Evolutionary conservation across 2,113 vertebrate species (phyloP), one percentile per base, ranked within the genome.

Genomic region (Prochilodus magdalenae): DNA sequence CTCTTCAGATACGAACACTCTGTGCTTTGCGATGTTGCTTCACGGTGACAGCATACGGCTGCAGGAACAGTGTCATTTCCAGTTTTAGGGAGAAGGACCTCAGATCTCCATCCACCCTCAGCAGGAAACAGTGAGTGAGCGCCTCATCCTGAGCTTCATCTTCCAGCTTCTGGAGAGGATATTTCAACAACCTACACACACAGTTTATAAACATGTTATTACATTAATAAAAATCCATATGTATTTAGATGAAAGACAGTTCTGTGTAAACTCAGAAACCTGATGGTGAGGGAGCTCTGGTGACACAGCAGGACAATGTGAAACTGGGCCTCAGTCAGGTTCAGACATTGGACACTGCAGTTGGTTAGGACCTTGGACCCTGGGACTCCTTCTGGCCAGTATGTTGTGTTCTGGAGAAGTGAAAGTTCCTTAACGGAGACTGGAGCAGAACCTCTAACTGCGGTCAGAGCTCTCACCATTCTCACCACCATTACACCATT

Each of bases 131-230:
- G 5, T 22, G 53, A 49, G 80, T 85, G 62, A 87, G 13, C 3
- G 82, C 49, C 26, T 80, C 70, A 18, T 89, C 77, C 49, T 84
- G 83, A 77, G 29, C 27, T 73, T 88, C 79, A 86, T 33, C 82
- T 53, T 88, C 81, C 55, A 86, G 69, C 29, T 73, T 14, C 85
- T 83, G 70, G 6, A 86, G 62, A 75, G 12, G 62, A n/a, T 82
- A 36, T 49, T 75, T 20, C 12, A 27, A 55, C 15, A 79, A 26
- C 65, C 87, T 89, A 55, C 1, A 80, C 27, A 81, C 3, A 44
- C 40, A 44, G 11, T 44, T 4, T 5, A 8, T 7, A 36, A 36
- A 36, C 36, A 7, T 36, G 3, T 36, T 36, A 36, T 36, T 36
- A 36, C 7, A 36, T n/a, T 36, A 36, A 36, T 36, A n/a, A 36